Evolutionary conservation across 2,797 vertebrate species (phyloP), one percentile per base, ranked within the genome.

Genomic region (Heterohyrax brucei): DNA sequence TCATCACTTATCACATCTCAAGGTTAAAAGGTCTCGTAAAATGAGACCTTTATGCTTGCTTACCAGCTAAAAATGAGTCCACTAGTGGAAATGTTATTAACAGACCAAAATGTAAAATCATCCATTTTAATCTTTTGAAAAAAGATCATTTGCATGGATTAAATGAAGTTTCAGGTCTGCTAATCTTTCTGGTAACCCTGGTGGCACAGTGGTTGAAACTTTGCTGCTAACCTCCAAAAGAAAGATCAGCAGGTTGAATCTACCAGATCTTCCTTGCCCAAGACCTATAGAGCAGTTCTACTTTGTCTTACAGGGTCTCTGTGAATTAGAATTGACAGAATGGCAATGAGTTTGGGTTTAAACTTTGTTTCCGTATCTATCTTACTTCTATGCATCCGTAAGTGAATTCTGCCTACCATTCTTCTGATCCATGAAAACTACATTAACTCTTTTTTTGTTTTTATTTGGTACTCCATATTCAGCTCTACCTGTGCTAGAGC

Each of bases 11-110:
- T 48, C 30, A 28, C 19, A 95, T 95, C 75, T 95, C 89, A 94
- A 96, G 85, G 78, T 95, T 97, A 97, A 95, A 95, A 94, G 72
- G 0, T 66, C 89, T 93, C 87, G 96, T 73, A 90, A 95, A 95
- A 95, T 95, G 76, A 96, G 87, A 80, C 28, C 16, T 95, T 95
- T 91, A 81, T 97, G 50, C 93, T 96, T 92, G 10, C 66, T 96
- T 95, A 68, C 61, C 46, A 92, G 61, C 78, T 92, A 93, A 87
- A 96, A 97, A 96, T 89, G 86, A 81, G 50, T 78, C 39, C 8
- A 66, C 6, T 93, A 48, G 96, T 73, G 3, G 64, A 93, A 96
- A 16, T 85, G 13, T 93, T 96, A 75, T 87, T 86, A 89, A 62
- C 33, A 91, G 83, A 81, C 22, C 91, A 70, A 95, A 94, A 92